phyloP scores from a whole-genome alignment of 1,140 invertebrate species.

The Leptinotarsa undecemlineata region DNA sequence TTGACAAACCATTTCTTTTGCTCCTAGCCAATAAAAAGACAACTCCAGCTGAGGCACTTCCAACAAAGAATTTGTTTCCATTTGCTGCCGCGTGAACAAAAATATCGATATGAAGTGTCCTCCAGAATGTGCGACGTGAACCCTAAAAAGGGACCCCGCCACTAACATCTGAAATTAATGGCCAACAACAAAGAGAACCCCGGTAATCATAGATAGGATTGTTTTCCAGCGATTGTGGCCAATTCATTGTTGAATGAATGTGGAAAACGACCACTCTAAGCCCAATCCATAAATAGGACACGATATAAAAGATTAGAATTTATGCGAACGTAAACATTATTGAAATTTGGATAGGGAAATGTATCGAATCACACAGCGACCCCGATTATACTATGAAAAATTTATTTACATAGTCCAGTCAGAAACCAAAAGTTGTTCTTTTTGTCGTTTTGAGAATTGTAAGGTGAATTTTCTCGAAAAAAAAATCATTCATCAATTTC shows the following conservation, averaged over 20 bases:
- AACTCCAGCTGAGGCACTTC: no score
- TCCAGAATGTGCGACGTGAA: background rate
- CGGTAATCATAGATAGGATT: slow-evolving; percentile 5
- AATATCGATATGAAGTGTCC: background rate
- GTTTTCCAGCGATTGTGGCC: background rate
- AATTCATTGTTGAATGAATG: background rate
- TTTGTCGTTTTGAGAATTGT: no score
- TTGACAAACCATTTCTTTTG: no score
- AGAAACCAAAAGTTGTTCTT: background rate
- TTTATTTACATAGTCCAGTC: background rate
- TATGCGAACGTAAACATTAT: background rate
- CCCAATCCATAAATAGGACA: slow-evolving; percentile 2
- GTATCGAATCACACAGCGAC: background rate
- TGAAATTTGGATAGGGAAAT: background rate
- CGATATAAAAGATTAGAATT: background rate
- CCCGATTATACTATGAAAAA: background rate
- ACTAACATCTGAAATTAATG: slow-evolving; percentile 3
- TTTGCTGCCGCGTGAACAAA: no score
- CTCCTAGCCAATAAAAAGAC: no score
- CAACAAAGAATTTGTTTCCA: no score
- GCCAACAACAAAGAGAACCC: slow-evolving; percentile 4
- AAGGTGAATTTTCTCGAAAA: no score
- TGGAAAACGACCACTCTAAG: background rate
- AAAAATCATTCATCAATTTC: no score
- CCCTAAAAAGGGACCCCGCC: background rate